These are phyloP conservation scores for Hemaris fuciformis DNA, from an alignment of 2,888 invertebrate species.

Conservation along the genomic window DNA sequence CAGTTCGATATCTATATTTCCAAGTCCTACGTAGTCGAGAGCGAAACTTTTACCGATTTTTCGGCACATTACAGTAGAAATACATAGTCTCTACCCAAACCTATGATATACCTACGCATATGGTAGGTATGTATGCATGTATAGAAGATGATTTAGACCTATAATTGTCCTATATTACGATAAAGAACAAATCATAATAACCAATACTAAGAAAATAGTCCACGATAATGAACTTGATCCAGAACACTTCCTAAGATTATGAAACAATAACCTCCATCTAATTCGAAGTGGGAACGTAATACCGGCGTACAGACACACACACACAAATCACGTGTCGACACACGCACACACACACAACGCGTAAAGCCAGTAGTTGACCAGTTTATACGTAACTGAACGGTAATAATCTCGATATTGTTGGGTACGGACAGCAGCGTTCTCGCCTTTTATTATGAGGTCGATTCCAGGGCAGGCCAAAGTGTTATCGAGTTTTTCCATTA, in stretches of 20 bases:
- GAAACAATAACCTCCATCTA: neutral
- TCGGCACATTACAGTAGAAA: too few relatives aligned
- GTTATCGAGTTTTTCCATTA: too few relatives aligned
- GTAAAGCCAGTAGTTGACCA: slow-evolving; percentile 76
- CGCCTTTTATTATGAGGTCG: neutral
- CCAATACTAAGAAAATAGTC: neutral
- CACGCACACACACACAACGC: slow-evolving; percentile 56
- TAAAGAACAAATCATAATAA: too few relatives aligned
- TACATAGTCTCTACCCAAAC: too few relatives aligned
- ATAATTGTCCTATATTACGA: too few relatives aligned
- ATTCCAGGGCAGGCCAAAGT: too few relatives aligned
- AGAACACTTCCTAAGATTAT: neutral
- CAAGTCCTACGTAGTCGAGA: too few relatives aligned
- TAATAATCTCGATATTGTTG: slow-evolving; percentile 73
- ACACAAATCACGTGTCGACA: slow-evolving; percentile 16
- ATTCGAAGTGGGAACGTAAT: neutral
- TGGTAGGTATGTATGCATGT: too few relatives aligned
- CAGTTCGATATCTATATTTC: too few relatives aligned
- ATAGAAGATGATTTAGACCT: too few relatives aligned
- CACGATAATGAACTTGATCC: neutral
- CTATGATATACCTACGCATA: too few relatives aligned
- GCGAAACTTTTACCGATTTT: too few relatives aligned
- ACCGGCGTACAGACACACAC: neutral
- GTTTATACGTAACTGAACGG: slow-evolving; percentile 78
- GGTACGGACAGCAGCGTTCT: slow-evolving; percentile 52